Percentiles rank a stretch among this genome's conserved stretches.
Conservation (phyloP, 2,113 vertebrate species). For the Megaptera novaeangliae region DNA sequence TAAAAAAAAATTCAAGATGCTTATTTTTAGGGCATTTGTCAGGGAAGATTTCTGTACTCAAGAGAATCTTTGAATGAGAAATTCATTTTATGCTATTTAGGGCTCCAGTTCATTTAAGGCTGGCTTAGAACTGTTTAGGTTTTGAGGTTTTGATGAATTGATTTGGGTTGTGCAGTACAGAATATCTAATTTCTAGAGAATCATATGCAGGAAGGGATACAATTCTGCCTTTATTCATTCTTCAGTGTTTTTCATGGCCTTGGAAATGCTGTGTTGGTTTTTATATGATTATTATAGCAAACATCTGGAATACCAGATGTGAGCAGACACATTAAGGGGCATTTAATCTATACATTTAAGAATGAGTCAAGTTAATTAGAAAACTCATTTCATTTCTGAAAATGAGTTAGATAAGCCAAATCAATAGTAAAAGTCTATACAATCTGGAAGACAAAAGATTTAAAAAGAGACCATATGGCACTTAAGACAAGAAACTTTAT, state of each 20-base stretch:
- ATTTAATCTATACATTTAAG: slow-evolving; percentile 70
- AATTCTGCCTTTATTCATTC: slow-evolving; percentile 39
- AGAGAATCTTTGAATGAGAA: neutral
- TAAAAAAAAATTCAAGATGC: neutral
- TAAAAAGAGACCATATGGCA: slow-evolving; percentile 50
- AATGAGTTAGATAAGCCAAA: slow-evolving; percentile 68
- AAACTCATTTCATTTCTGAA: slow-evolving; percentile 67
- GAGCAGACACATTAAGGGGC: slow-evolving; percentile 49
- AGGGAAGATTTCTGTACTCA: neutral
- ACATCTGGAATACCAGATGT: slow-evolving; percentile 74
- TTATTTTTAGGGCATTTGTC: neutral
- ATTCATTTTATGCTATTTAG: slow-evolving; percentile 3
- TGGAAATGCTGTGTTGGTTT: slow-evolving; percentile 59
- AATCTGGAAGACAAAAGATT: slow-evolving; percentile 64
- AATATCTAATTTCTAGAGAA: slow-evolving; percentile 26
- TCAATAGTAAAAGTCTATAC: slow-evolving; percentile 56
- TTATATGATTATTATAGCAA: slow-evolving; percentile 60
- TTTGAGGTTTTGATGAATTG: slow-evolving; percentile 24
- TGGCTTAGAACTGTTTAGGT: neutral
- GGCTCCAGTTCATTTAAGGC: slow-evolving; percentile 17
- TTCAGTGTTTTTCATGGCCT: slow-evolving; percentile 32
- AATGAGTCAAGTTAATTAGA: slow-evolving; percentile 72
- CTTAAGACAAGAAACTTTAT: slow-evolving; percentile 13
- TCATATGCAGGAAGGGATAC: neutral
- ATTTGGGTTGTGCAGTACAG: neutral